Percentiles rank a stretch among this genome's conserved stretches.
Conservation (phyloP, 2,797 vertebrate species). For the Hippoglossus hippoglossus region DNA sequence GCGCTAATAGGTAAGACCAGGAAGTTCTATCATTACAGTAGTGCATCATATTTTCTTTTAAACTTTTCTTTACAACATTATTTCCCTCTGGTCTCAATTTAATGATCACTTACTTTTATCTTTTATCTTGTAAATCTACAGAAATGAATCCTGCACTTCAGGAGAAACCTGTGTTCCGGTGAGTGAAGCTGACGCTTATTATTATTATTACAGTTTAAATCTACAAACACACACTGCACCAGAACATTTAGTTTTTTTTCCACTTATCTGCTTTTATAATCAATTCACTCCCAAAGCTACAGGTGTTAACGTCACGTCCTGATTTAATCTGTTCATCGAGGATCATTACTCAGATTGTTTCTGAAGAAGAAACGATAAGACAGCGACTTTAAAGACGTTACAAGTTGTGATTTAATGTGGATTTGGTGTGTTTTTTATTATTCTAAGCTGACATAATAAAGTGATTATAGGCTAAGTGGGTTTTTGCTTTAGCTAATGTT, state of each 20-base stretch:
- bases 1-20: constrained; percentile 52
- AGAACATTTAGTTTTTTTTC: too few relatives aligned
- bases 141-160: constrained; percentile 43
- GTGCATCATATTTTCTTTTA: neutral
- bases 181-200: constrained; percentile 19
- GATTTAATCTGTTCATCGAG: constrained; percentile 1
- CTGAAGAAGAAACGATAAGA: neutral
- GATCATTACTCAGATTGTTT: neutral
- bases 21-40: neutral
- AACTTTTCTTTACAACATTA: neutral
- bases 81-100: neutral
- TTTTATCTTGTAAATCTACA: constrained; percentile 29
- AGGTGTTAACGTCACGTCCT: neutral
- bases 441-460: too few relatives aligned
- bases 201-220: neutral
- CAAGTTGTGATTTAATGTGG: too few relatives aligned
- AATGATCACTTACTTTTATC: neutral
- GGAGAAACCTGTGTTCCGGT: constrained; percentile 49
- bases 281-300: neutral
- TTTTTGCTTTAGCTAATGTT: too few relatives aligned
- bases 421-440: too few relatives aligned
- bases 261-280: neutral
- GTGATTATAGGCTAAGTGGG: too few relatives aligned
- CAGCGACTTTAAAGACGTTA: too few relatives aligned
- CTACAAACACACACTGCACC: too few relatives aligned